phyloP scores from a whole-genome alignment of 2,888 invertebrate genomes.

The Chaetoderma sp. region DNA sequence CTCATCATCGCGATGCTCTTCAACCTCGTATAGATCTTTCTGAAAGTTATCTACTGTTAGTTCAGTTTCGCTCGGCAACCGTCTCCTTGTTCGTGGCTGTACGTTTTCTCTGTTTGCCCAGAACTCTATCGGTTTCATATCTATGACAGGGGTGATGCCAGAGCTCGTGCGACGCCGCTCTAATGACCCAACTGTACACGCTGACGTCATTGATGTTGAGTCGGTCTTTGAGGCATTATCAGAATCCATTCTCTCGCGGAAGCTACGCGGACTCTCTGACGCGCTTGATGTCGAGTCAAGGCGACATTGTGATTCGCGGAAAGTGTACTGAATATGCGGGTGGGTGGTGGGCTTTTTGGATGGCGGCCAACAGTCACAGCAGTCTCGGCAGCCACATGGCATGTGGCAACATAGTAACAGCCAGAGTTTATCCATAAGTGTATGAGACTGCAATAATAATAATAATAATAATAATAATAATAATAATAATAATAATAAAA shows the following conservation, averaged over 20 bases:
- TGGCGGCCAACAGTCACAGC: constrained; percentile 40
- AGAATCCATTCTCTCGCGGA: constrained; percentile 59
- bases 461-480: too few relatives aligned
- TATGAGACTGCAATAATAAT: background rate
- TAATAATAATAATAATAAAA: too few relatives aligned
- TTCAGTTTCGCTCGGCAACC: constrained; percentile 64
- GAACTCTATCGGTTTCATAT: constrained; percentile 70
- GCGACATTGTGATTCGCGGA: constrained; percentile 49
- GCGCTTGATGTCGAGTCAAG: constrained; percentile 55
- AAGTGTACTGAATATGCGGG: constrained; percentile 61
- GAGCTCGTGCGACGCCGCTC: constrained; percentile 44
- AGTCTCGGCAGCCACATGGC: constrained; percentile 45
- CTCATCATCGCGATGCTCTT: constrained; percentile 41
- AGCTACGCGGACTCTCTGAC: constrained; percentile 47
- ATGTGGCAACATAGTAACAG: background rate
- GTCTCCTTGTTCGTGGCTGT: constrained; percentile 61
- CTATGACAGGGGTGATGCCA: constrained; percentile 64
- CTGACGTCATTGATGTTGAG: constrained; percentile 50
- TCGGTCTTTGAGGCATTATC: constrained; percentile 58
- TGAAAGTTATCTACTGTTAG: constrained; percentile 68
- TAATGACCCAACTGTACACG: constrained; percentile 44
- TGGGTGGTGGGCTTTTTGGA: constrained; percentile 50
- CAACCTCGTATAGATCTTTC: constrained; percentile 64
- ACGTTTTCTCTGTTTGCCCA: constrained; percentile 68
- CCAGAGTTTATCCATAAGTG: constrained; percentile 3